phyloP scores from a whole-genome alignment of 1,140 invertebrate species.

The Papilio machaon region DNA sequence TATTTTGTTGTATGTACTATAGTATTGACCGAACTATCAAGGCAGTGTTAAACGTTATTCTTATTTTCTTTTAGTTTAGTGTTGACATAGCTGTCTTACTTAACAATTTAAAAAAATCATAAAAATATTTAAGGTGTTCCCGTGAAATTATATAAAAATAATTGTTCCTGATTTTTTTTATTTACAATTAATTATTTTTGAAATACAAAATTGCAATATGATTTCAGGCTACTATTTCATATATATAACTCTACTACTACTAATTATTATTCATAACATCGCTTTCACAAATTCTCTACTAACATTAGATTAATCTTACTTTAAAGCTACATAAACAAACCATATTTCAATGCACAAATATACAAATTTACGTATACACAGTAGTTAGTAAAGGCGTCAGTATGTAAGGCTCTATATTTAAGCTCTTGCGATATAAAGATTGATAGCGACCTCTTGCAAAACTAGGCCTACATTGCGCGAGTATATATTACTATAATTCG shows the following conservation, averaged over 20 bases:
- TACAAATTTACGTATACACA: neutral
- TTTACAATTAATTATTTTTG: no score
- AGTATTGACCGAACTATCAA: neutral
- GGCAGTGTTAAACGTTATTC: neutral
- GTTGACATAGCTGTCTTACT: neutral
- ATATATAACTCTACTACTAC: no score
- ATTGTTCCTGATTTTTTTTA: no score
- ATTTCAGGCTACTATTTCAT: no score
- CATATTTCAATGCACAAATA: neutral
- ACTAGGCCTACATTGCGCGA: neutral
- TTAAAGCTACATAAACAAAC: neutral
- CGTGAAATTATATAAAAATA: no score
- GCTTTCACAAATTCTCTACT: neutral
- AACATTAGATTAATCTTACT: neutral
- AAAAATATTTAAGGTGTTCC: no score
- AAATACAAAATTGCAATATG: no score
- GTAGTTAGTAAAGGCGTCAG: neutral
- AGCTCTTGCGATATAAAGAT: constrained; percentile 37
- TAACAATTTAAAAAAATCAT: neutral
- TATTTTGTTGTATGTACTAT: neutral
- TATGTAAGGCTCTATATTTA: constrained; percentile 20
- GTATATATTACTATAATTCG: constrained; percentile 32
- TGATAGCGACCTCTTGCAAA: constrained; percentile 36
- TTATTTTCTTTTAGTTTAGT: neutral
- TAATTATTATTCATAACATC: neutral